Base-by-base conservation (phyloP, 2,888 invertebrate genomes). In the Hecatera dysodea region DNA sequence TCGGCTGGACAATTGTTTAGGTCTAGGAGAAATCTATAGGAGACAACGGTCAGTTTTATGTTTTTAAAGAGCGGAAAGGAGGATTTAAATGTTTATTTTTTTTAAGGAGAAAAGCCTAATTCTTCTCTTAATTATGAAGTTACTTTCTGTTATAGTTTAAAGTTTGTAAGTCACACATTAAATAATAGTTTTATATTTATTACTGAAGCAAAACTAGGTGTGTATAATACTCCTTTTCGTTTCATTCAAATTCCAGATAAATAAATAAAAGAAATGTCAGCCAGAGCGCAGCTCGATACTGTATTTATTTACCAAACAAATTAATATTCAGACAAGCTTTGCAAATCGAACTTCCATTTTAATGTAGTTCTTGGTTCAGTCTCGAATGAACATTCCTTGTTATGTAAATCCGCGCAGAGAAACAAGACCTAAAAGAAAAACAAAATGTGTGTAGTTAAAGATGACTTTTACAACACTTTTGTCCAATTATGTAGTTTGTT, bases 361-460 rank as follows among this genome's bases (percentile, higher is more conserved):
- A 85, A 83, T 85, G 82, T 61, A 72, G 36, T 84, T 87, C 86
- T 83, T 86, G 86, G 82, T 83, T 87, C 87, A 73, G 79, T 88
- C 82, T 87, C 67, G 82, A 82, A 84, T 88, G 72, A 88, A 83
- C 81, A 72, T 82, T 82, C 87, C 85, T 89, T 84, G 90, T 88
- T 90, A 88, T 89, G 88, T 83, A 86, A 89, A 90, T 90, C 84
- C 84, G 78, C 74, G 66, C 80, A 80, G 72, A 73, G 73, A 67
- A 71, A 68, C 67, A 67, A 69, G 60, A 73, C 24, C 11, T 55
- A 42, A 61, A 52, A 64, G 22, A 64, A 67, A 53, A 57, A 29
- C 7, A 60, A 62, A 19, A 55, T n/a, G 19, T 53, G 7, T 22
- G 24, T 67, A 55, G 12, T 59, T 56, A 66, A 42, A 55, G 55